A percentile compares a stretch with the other conserved stretches of the same genome.
Conservation (phyloP, 30 jellyfish, hydroid and myxozoan genomes). For the Cassiopea xamachana region DNA sequence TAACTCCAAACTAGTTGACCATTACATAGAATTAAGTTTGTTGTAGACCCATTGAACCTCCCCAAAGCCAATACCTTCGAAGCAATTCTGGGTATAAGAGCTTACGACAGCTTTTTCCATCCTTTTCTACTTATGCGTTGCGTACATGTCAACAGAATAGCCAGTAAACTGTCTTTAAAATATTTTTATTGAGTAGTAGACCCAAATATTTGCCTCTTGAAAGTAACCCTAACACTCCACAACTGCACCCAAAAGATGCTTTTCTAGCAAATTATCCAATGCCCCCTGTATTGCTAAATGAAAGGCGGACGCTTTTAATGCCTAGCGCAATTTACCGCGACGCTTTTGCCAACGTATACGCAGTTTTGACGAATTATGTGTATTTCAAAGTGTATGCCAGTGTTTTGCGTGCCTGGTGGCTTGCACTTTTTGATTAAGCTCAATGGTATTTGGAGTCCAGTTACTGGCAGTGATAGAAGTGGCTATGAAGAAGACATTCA, state of each 20-base stretch:
- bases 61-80: not conserved
- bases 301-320: not conserved
- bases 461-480: not conserved
- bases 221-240: too few relatives aligned
- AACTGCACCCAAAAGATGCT: too few relatives aligned
- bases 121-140: not conserved
- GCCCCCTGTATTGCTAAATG: not conserved
- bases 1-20: not conserved
- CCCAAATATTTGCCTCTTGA: too few relatives aligned
- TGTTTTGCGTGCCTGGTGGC: not conserved
- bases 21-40: not conserved
- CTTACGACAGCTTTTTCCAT: too few relatives aligned
- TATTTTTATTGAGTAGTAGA: not conserved
- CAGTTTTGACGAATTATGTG: not conserved
- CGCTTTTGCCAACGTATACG: not conserved
- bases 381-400: not conserved
- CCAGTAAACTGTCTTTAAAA: not conserved
- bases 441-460: constrained; percentile 4
- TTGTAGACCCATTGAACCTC: not conserved
- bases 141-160: not conserved
- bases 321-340: not conserved
- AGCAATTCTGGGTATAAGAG: too few relatives aligned
- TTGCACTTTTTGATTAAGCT: not conserved
- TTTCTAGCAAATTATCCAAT: not conserved
- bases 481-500: not conserved